A percentile compares a stretch with the other conserved stretches of the same genome.
Evolutionary conservation across 2,888 invertebrate species (phyloP).

Genomic region (Eupithecia tripunctaria): DNA sequence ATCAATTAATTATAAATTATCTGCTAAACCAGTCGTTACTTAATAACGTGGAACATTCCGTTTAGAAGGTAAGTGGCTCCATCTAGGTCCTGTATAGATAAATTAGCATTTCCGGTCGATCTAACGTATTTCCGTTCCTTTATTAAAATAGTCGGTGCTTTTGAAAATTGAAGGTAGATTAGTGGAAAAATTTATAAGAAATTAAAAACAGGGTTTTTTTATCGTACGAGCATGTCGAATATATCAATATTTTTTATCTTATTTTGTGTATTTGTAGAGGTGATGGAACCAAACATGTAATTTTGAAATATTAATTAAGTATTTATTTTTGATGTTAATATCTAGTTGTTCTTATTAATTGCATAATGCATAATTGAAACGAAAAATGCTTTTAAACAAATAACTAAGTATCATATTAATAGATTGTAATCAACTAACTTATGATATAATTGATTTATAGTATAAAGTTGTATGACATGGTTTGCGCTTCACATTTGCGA

Average conservation of each 20-base stretch:
- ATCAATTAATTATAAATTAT: conserved; percentile 34
- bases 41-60: conserved; percentile 27
- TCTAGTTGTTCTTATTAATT: not conserved
- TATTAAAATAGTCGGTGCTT: not conserved
- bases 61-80: conserved; percentile 36
- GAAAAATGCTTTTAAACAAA: not conserved
- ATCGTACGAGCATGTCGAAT: not conserved
- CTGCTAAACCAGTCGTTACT: conserved; percentile 29
- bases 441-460: no score
- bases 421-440: no score
- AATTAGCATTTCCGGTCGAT: conserved; percentile 39
- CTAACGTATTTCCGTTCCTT: not conserved
- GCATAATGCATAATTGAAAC: not conserved
- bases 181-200: not conserved
- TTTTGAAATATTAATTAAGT: not conserved
- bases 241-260: not conserved
- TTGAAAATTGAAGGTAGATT: not conserved
- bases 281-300: not conserved
- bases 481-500: no score
- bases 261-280: not conserved
- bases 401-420: not conserved
- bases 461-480: no score
- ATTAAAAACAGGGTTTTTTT: not conserved
- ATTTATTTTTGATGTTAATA: not conserved
- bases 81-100: conserved; percentile 21